Evolutionary conservation across 2,113 vertebrate species (phyloP).

Genomic region (Zapus hudsonius): DNA sequence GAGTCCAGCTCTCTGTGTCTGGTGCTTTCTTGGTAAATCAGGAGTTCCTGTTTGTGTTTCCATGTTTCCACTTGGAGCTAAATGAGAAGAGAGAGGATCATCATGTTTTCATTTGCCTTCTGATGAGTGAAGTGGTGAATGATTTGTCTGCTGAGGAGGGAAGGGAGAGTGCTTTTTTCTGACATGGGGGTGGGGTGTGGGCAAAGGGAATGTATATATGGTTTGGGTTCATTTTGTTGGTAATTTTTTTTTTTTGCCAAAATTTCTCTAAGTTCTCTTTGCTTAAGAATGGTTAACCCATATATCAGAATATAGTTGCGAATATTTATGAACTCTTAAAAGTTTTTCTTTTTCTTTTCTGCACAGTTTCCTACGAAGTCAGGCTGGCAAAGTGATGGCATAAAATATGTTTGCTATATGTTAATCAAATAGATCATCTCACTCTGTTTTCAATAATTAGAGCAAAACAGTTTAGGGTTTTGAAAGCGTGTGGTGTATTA

Average conservation of each 20-base stretch:
- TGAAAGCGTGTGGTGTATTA: conserved; percentile 86
- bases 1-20: conserved; percentile 88
- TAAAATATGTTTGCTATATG: conserved; percentile 80
- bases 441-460: conserved; percentile 83
- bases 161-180: conserved; percentile 82
- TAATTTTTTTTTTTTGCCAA: conserved; percentile 66
- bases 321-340: conserved; percentile 85
- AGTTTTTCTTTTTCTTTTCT: conserved; percentile 81
- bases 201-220: conserved; percentile 10
- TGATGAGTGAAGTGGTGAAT: conserved; percentile 81
- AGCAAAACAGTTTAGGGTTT: conserved; percentile 78
- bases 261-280: conserved; percentile 78
- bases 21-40: conserved; percentile 84
- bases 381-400: conserved; percentile 74
- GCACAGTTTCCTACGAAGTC: conserved; percentile 74
- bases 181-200: conserved; percentile 73
- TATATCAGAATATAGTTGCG: conserved; percentile 78
- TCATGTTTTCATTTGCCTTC: conserved; percentile 87
- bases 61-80: conserved; percentile 78
- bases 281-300: conserved; percentile 77
- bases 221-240: neutral
- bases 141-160: conserved; percentile 74
- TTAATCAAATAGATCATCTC: conserved; percentile 78
- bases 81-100: conserved; percentile 79
- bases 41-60: conserved; percentile 82